Evolutionary conservation across 2,797 vertebrate species (phyloP), one percentile per base, ranked within the genome.

Genomic region (Sebastes hopkinsi): DNA sequence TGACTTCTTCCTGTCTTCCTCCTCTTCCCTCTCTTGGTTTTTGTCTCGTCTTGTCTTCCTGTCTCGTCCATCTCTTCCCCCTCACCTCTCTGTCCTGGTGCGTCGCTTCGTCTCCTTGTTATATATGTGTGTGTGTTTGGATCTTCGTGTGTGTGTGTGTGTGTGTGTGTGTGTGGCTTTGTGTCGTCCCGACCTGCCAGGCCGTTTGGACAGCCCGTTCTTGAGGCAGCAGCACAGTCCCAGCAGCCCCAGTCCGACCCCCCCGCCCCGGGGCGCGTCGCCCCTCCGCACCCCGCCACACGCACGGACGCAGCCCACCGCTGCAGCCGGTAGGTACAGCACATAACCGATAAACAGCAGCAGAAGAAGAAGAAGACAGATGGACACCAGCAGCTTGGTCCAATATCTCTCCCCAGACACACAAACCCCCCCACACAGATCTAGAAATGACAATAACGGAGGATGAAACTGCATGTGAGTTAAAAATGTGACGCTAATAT

Each of bases 151-250:
- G 46, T n/a, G 54, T 25, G 68, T 20, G 72, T 72, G 72, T 71
- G 75, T 87, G 77, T 79, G 84, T 20, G 72, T 72, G 72, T 71
- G 75, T 87, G 77, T 79, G 84, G 62, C 71, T 88, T 83, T 86
- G 34, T 80, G 80, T 90, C 6, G n/a, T 89, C 94, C 94, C 13
- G 94, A 89, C 95, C 94, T 42, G 92, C 96, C 96, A 98, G 98
- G 98, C 97, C 97, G 98, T 90, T 96, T 98, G 97, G 97, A 98
- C 97, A 98, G 98, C 96, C 97, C 97, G 66, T 99, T 98, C 97
- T 97, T 99, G 97, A 98, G 95, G 97, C 97, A 97, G 96, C 97
- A 98, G 96, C 97, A 97, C 97, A 98, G 96, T 96, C 92, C 92
- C 83, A 94, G 94, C 85, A 94, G 92, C 89, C 94, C 97, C 93